Evolutionary conservation across 2,888 invertebrate genomes (phyloP).

Genomic region (Drosophila paramelanica): DNA sequence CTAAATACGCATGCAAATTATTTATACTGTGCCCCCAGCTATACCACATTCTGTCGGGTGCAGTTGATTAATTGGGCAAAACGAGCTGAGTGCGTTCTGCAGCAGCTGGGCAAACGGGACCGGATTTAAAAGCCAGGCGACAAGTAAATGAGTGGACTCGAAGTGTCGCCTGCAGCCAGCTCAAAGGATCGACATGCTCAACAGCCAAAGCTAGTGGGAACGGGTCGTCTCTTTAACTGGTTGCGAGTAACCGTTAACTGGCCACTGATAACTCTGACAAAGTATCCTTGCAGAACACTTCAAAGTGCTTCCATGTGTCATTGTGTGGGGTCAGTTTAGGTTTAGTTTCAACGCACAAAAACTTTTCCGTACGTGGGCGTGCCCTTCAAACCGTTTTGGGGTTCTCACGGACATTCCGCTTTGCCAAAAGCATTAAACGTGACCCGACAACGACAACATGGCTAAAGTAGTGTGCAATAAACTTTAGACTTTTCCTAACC

Average conservation of each 20-base stretch:
- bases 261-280: slow-evolving; percentile 13
- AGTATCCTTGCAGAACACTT: slow-evolving; percentile 10
- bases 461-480: slow-evolving; percentile 18
- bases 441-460: not conserved
- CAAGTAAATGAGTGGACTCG: slow-evolving; percentile 11
- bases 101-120: not conserved
- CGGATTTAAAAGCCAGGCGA: slow-evolving; percentile 5
- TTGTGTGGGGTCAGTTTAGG: not conserved
- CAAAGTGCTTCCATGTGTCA: slow-evolving; percentile 9
- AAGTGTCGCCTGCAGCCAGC: slow-evolving; percentile 9
- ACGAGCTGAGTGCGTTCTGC: not conserved
- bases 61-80: slow-evolving; percentile 1
- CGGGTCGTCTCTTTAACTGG: slow-evolving; percentile 2
- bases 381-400: slow-evolving; percentile 3
- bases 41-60: not conserved
- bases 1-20: slow-evolving; percentile 6
- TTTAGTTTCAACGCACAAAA: slow-evolving; percentile 1
- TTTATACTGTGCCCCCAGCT: not conserved
- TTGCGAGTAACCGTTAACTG: not conserved
- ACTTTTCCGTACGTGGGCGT: slow-evolving; percentile 17
- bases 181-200: slow-evolving; percentile 10
- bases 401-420: slow-evolving; percentile 14
- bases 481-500: not conserved
- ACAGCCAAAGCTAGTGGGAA: slow-evolving; percentile 6
- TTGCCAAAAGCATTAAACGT: slow-evolving; percentile 25